Conservation (phyloP, 2,888 invertebrate genomes). For the Andrena trimmerana region DNA sequence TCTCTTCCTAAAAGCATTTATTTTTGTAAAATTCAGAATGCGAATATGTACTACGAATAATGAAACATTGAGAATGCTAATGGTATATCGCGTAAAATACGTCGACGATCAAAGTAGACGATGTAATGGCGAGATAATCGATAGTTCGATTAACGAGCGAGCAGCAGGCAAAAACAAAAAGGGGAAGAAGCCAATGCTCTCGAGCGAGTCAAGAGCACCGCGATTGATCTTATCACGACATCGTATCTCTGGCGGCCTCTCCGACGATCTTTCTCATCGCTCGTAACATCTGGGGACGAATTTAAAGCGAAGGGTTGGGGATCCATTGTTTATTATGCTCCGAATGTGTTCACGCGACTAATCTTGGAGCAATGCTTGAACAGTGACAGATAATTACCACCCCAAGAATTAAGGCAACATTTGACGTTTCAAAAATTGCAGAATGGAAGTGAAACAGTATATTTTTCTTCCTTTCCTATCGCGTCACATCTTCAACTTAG, state of each 20-base stretch:
- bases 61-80: slow-evolving; percentile 1
- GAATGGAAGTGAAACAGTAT: too few relatives aligned
- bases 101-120: neutral
- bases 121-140: slow-evolving; percentile 41
- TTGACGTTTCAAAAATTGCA: too few relatives aligned
- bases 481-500: too few relatives aligned
- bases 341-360: slow-evolving; percentile 17
- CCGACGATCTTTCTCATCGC: slow-evolving; percentile 34
- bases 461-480: too few relatives aligned
- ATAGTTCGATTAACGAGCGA: slow-evolving; percentile 43
- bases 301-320: slow-evolving; percentile 33
- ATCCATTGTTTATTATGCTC: neutral
- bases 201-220: slow-evolving; percentile 42
- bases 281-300: slow-evolving; percentile 54
- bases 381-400: too few relatives aligned
- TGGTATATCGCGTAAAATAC: slow-evolving; percentile 2
- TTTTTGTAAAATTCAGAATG: neutral
- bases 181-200: slow-evolving; percentile 47
- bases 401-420: too few relatives aligned
- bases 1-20: neutral
- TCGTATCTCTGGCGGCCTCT: slow-evolving; percentile 52
- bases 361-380: neutral
- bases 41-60: neutral
- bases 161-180: slow-evolving; percentile 32
- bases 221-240: slow-evolving; percentile 53